Conservation (phyloP, 2,888 invertebrate genomes). For the Ypsolopha sequella region DNA sequence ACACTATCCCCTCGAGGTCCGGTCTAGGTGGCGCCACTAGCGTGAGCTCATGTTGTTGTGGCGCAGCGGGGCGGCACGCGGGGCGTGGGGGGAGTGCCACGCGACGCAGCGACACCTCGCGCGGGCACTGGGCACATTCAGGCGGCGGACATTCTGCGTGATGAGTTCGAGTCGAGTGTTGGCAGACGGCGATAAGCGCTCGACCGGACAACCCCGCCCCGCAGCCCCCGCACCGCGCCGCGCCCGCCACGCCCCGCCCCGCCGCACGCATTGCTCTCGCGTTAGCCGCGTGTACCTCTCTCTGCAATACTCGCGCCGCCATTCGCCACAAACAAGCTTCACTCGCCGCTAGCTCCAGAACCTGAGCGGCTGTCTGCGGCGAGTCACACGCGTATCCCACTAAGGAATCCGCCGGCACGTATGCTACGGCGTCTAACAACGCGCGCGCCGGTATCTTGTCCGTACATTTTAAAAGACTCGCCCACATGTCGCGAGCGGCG, state of each 20-base stretch:
- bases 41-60: constrained; percentile 28
- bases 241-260: constrained; percentile 40
- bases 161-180: background rate
- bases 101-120: constrained; percentile 14
- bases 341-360: background rate
- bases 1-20: constrained; percentile 51
- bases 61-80: constrained; percentile 8
- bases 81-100: constrained; percentile 21
- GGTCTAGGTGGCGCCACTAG: constrained; percentile 52
- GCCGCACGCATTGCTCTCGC: constrained; percentile 31
- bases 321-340: constrained; percentile 8
- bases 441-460: constrained; percentile 7
- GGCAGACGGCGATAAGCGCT: constrained; percentile 1
- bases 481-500: constrained; percentile 34
- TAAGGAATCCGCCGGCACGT: constrained; percentile 37
- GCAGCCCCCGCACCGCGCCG: constrained; percentile 37
- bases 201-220: constrained; percentile 23
- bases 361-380: background rate
- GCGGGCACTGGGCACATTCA: constrained; percentile 32
- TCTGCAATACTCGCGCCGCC: constrained; percentile 2
- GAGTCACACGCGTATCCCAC: constrained; percentile 17
- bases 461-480: constrained; percentile 19
- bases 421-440: constrained; percentile 19
- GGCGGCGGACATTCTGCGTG: constrained; percentile 31
- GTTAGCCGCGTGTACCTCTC: constrained; percentile 21